Evolutionary conservation across 2,113 vertebrate species (phyloP).

Genomic region (Anser cygnoides): DNA sequence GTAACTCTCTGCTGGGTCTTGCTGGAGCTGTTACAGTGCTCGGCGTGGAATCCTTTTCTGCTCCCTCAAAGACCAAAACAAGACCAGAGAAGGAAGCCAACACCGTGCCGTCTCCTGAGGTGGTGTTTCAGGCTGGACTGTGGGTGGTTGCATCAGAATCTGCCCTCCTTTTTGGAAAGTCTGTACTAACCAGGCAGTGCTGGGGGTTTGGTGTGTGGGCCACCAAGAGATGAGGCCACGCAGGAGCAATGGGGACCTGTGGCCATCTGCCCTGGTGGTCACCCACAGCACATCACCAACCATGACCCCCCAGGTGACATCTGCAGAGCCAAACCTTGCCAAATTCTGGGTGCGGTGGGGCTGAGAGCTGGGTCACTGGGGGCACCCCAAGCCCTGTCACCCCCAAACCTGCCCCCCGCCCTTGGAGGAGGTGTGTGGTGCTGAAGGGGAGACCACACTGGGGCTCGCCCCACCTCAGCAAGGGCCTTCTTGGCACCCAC

Average conservation of each 20-base stretch:
- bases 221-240: fast-evolving
- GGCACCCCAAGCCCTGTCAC: not conserved
- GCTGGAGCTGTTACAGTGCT: not conserved
- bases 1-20: not conserved
- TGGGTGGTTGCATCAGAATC: not conserved
- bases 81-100: not conserved
- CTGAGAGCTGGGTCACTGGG: fast-evolving
- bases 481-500: not conserved
- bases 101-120: fast-evolving
- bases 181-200: not conserved
- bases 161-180: not conserved
- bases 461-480: not conserved
- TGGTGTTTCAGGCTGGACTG: not conserved
- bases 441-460: not conserved
- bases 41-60: not conserved
- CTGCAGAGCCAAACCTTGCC: not conserved
- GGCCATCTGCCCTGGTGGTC: not conserved
- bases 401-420: not conserved
- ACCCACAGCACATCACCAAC: not conserved
- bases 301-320: fast-evolving
- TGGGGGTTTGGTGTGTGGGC: not conserved
- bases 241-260: not conserved
- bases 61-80: not conserved
- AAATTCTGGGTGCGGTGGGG: not conserved
- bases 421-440: fast-evolving